These are phyloP conservation scores for Metellina segmentata DNA, from an alignment of 2,888 invertebrate species.

Conservation along the genomic window DNA sequence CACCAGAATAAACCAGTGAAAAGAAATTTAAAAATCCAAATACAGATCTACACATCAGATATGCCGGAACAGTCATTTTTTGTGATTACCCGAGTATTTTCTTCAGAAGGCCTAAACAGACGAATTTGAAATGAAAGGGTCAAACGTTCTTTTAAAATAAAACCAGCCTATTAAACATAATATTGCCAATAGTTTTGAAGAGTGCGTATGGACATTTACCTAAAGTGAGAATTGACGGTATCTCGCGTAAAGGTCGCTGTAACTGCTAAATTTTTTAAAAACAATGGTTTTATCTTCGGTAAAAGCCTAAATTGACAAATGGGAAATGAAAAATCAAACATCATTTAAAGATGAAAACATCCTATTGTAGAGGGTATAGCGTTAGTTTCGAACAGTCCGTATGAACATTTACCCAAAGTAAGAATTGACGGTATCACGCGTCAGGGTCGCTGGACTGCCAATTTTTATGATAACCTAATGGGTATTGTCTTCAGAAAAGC, in stretches of 20 bases:
- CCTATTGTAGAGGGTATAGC: slow-evolving; percentile 8
- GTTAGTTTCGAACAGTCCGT: background rate
- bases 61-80: no score
- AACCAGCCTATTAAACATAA: slow-evolving; percentile 16
- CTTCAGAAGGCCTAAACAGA: slow-evolving; percentile 5
- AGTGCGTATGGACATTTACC: background rate
- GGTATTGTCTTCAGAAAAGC: slow-evolving; percentile 4
- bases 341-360: slow-evolving; percentile 16
- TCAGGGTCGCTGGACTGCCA: background rate
- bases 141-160: background rate
- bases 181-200: background rate
- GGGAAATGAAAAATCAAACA: background rate
- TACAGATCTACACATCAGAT: background rate
- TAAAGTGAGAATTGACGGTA: background rate
- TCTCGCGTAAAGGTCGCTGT: background rate
- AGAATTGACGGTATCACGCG: background rate
- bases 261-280: background rate
- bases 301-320: slow-evolving; percentile 12
- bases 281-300: slow-evolving; percentile 8
- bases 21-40: no score
- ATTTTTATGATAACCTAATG: slow-evolving; percentile 3
- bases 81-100: background rate
- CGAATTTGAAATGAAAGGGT: slow-evolving; percentile 20
- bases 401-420: background rate
- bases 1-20: no score